phyloP scores from a whole-genome alignment of 2,888 invertebrate genomes.

The Minunthozetes semirufus region DNA sequence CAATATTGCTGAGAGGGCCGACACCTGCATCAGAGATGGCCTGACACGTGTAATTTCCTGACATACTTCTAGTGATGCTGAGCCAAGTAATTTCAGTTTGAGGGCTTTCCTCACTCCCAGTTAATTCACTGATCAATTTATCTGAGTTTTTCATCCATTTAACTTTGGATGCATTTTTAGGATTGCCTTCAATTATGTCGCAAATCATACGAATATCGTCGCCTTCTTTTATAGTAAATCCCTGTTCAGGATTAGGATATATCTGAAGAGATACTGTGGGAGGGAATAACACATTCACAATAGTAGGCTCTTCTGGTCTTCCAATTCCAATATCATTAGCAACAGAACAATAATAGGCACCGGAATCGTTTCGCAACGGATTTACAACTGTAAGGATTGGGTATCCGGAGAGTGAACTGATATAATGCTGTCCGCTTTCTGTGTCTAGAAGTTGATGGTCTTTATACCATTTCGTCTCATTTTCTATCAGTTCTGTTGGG shows the following conservation, averaged over 20 bases:
- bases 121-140: conserved; percentile 40
- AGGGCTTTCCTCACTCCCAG: conserved; percentile 38
- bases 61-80: conserved; percentile 39
- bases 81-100: conserved; percentile 42
- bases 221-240: conserved; percentile 42
- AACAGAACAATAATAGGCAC: conserved; percentile 42
- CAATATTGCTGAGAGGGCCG: conserved; percentile 38
- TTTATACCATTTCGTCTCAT: conserved; percentile 42
- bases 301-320: conserved; percentile 40
- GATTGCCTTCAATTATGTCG: conserved; percentile 43
- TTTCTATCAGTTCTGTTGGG: conserved; percentile 40
- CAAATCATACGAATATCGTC: conserved; percentile 42
- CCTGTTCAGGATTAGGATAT: conserved; percentile 41
- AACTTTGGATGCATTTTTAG: conserved; percentile 40
- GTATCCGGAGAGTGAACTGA: conserved; percentile 35
- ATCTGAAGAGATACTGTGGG: conserved; percentile 33
- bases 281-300: conserved; percentile 42
- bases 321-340: conserved; percentile 42
- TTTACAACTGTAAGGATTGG: conserved; percentile 42
- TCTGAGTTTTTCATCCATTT: conserved; percentile 41
- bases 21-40: conserved; percentile 42
- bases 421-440: not conserved
- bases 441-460: conserved; percentile 38
- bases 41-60: conserved; percentile 42
- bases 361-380: conserved; percentile 41